Conservation (phyloP, 1,140 invertebrate species). For the Bombus huntii region DNA sequence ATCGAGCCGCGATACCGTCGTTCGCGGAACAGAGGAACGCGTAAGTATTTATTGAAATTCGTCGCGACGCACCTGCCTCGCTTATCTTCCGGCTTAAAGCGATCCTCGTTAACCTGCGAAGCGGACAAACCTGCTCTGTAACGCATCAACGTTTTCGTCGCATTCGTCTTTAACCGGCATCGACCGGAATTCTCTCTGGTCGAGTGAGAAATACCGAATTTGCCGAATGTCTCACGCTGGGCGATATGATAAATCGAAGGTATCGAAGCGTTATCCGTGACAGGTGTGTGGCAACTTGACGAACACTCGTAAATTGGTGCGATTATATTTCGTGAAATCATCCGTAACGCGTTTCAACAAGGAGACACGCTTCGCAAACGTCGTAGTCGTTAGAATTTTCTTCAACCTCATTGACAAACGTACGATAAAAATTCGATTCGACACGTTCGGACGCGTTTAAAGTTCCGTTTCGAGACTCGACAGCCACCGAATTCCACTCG, state of each 20-base stretch:
- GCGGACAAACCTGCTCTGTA: slow-evolving; percentile 42
- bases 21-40: background rate
- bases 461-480: background rate
- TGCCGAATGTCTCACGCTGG: too few relatives aligned
- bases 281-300: background rate
- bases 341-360: background rate
- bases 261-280: background rate
- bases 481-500: background rate
- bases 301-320: background rate
- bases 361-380: background rate
- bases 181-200: background rate
- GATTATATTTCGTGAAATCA: background rate
- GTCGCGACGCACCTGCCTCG: slow-evolving; percentile 36
- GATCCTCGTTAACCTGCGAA: slow-evolving; percentile 27
- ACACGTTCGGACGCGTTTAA: background rate
- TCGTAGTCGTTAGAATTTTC: background rate
- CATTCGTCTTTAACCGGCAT: too few relatives aligned
- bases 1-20: slow-evolving; percentile 18
- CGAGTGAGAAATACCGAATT: background rate
- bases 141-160: slow-evolving; percentile 29
- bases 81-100: slow-evolving; percentile 34
- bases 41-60: slow-evolving; percentile 48
- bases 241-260: background rate
- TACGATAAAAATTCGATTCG: background rate
- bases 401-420: background rate